A percentile compares a stretch with the other conserved stretches of the same genome.
Evolutionary conservation across 2,113 vertebrate species (phyloP).

Genomic region (Pollachius pollachius): DNA sequence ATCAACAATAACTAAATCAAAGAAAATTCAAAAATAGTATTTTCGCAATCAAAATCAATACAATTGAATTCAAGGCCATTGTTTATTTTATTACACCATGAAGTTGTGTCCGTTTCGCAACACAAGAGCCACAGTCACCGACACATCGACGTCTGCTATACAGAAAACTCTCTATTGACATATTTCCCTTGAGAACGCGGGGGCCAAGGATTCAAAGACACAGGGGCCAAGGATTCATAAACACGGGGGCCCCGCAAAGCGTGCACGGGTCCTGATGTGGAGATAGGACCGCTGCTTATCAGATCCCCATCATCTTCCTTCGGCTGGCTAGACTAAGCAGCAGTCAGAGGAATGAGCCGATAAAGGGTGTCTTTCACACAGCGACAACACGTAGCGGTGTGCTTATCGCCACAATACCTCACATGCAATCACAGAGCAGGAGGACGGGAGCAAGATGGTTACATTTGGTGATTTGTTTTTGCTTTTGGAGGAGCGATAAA

Average conservation of each 20-base stretch:
- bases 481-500: slow-evolving; percentile 63
- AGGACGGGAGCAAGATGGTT: slow-evolving; percentile 78
- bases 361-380: slow-evolving; percentile 83
- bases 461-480: slow-evolving; percentile 82
- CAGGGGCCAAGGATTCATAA: slow-evolving; percentile 60
- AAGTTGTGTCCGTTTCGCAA: too few relatives aligned
- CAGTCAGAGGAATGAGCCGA: slow-evolving; percentile 77
- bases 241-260: slow-evolving; percentile 67
- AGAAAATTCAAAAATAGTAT: too few relatives aligned
- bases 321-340: slow-evolving; percentile 82
- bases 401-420: slow-evolving; percentile 78
- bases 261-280: slow-evolving; percentile 70
- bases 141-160: too few relatives aligned
- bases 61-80: too few relatives aligned
- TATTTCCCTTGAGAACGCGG: slow-evolving; percentile 68
- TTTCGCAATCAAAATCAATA: too few relatives aligned
- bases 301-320: slow-evolving; percentile 79
- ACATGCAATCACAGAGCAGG: slow-evolving; percentile 74
- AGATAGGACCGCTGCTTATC: slow-evolving; percentile 77
- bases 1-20: too few relatives aligned
- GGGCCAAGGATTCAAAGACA: slow-evolving; percentile 8
- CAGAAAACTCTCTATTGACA: slow-evolving; percentile 68
- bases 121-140: too few relatives aligned
- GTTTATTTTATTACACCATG: too few relatives aligned
- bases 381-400: slow-evolving; percentile 78